Conservation (phyloP, 2,888 invertebrate genomes). For the Peribatodes rhomboidaria region DNA sequence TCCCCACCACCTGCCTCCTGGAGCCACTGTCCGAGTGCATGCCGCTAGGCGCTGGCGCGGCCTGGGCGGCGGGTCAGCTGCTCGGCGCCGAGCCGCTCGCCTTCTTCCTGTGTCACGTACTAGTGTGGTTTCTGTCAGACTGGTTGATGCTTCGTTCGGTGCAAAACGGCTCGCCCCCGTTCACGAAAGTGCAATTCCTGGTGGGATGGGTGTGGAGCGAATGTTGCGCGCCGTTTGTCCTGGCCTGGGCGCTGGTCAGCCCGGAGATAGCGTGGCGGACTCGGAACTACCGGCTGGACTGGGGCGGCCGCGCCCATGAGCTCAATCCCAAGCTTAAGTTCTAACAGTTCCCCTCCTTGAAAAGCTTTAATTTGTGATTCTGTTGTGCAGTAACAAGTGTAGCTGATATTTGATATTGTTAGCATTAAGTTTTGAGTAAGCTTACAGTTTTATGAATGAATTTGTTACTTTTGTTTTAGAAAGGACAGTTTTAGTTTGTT, state of each 20-base stretch:
- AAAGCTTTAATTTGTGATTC: slow-evolving; percentile 79
- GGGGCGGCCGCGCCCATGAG: slow-evolving; percentile 98
- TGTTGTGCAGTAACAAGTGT: slow-evolving; percentile 56
- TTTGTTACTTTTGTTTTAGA: slow-evolving; percentile 80
- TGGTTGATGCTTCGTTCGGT: slow-evolving; percentile 96
- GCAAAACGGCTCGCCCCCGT: slow-evolving; percentile 97
- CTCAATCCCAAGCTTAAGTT: slow-evolving; percentile 91
- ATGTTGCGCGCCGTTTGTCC: slow-evolving; percentile 95
- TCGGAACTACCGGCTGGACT: slow-evolving; percentile 95
- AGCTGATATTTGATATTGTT: slow-evolving; percentile 57
- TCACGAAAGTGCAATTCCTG: slow-evolving; percentile 97
- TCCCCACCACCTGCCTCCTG: slow-evolving; percentile 95
- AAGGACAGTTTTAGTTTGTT: slow-evolving; percentile 68
- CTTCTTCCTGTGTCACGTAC: slow-evolving; percentile 96
- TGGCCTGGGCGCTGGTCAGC: slow-evolving; percentile 94
- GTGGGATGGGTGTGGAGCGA: slow-evolving; percentile 98
- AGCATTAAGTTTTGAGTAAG: slow-evolving; percentile 74
- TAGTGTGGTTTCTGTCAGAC: slow-evolving; percentile 98
- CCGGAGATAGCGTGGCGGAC: slow-evolving; percentile 98
- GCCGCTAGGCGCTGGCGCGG: slow-evolving; percentile 95
- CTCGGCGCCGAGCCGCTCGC: slow-evolving; percentile 96
- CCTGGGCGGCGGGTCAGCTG: slow-evolving; percentile 94
- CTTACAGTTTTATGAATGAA: slow-evolving; percentile 50
- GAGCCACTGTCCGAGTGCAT: slow-evolving; percentile 99
- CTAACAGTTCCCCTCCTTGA: slow-evolving; percentile 64